Base-by-base conservation (phyloP, 2,113 vertebrate genomes). In the Buteo buteo region DNA sequence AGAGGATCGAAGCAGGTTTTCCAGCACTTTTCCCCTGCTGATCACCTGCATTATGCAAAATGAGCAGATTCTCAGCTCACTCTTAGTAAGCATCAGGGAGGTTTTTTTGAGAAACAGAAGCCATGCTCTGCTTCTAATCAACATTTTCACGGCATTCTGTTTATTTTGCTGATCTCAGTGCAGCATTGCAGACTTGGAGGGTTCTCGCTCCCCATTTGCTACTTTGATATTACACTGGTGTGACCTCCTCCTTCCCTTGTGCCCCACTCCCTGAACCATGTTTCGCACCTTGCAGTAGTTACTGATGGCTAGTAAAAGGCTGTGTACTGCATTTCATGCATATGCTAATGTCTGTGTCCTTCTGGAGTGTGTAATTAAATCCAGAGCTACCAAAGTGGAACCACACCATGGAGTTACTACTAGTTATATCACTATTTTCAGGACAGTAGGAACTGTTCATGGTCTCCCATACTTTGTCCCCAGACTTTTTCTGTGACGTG, bases 401-500 rank as follows among this genome's bases (percentile, higher is more conserved):
- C 62, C 29, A 12, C 5, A 2, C 34, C 0, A 0, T 16, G 73
- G 47, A 83, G 79, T 67, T 65, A 8, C 52, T 20, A 3, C 15
- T 14, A 38, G 58, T 28, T 78, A 3, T 1, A 12, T 66, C 3
- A 0, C 34, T 82, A 6, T 47, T 90, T 65, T 14, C 54, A 69
- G 82, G 25, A 13, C 55, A 40, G 36, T 24, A 36, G 72, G 69
- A 88, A 5, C 47, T 34, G 34, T 44, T 85, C 0, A 0, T 36
- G 22, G 16, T 77, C n/a, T 78, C 50, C 64, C 5, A 0, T 7
- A 1, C 22, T 62, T 59, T 40, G 55, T 86, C 57, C n/a, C 38
- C 55, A 73, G 47, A 9, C 76, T 47, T 34, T 5, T 0, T 24
- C 66, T 3, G 0, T 44, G 54, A 34, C 0, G 0, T 8, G 57